Evolutionary conservation across 2,113 vertebrate species (phyloP).

Genomic region (Proteles cristata): DNA sequence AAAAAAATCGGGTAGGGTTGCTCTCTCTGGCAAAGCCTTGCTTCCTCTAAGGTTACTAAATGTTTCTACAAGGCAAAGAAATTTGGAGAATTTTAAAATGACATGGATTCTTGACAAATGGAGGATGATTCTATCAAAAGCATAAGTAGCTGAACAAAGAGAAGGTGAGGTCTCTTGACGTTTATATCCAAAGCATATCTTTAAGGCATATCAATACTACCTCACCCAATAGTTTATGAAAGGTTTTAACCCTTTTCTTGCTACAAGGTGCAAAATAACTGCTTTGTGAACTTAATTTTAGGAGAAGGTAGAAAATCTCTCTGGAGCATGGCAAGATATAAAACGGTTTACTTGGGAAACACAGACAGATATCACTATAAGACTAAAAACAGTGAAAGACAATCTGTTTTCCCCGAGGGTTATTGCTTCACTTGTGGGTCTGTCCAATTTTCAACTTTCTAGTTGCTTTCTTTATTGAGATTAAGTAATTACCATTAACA

Average conservation of each 20-base stretch:
- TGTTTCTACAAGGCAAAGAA: neutral
- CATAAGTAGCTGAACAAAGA: neutral
- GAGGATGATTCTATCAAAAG: neutral
- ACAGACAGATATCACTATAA: neutral
- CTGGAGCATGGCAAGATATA: neutral
- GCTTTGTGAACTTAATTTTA: conserved; percentile 64
- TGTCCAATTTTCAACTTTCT: neutral
- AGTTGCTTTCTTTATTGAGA: neutral
- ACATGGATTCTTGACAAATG: neutral
- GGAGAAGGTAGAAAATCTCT: conserved; percentile 5
- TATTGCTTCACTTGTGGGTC: neutral
- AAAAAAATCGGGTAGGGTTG: neutral
- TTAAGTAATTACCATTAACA: neutral
- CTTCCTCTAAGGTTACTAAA: neutral
- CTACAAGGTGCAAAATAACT: neutral
- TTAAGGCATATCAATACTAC: neutral
- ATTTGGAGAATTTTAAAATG: neutral
- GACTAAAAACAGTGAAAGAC: neutral
- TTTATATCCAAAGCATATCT: neutral
- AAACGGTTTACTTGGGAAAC: conserved; percentile 34
- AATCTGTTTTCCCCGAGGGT: neutral
- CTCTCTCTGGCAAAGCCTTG: neutral
- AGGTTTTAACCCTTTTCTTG: conserved; percentile 35
- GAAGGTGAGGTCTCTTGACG: neutral
- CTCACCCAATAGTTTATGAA: conserved; percentile 1